These are phyloP conservation scores for Sinohyriopsis cumingii DNA, from an alignment of 2,888 invertebrate genomes.

Conservation along the genomic window DNA sequence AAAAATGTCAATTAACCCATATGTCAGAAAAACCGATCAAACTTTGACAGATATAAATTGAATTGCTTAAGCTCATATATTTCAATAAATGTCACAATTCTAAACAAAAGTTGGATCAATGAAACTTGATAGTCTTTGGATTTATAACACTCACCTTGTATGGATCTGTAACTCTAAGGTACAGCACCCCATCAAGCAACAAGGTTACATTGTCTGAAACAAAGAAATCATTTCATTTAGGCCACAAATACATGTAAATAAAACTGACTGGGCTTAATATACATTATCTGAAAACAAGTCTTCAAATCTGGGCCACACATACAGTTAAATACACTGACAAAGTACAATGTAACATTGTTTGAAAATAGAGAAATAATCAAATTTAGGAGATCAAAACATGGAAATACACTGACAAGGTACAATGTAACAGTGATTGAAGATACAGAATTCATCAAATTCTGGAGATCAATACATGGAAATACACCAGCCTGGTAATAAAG, in stretches of 20 bases:
- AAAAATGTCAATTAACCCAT: not conserved
- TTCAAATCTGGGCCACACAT: not conserved
- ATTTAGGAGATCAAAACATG: not conserved
- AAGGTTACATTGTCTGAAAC: slow-evolving; percentile 92
- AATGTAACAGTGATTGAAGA: too few relatives aligned
- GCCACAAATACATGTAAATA: too few relatives aligned
- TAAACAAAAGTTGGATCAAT: not conserved
- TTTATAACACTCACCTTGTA: slow-evolving; percentile 78
- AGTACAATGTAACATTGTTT: not conserved
- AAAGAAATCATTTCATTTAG: slow-evolving; percentile 3
- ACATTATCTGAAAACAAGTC: too few relatives aligned
- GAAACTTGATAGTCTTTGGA: not conserved
- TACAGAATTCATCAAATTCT: not conserved
- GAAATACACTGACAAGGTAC: too few relatives aligned
- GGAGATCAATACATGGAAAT: too few relatives aligned
- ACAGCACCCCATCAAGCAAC: slow-evolving; percentile 96
- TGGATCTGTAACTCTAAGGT: slow-evolving; percentile 93
- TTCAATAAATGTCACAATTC: not conserved
- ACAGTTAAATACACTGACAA: not conserved
- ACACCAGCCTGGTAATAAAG: too few relatives aligned
- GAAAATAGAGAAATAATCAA: not conserved
- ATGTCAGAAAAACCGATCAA: not conserved
- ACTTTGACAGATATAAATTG: not conserved
- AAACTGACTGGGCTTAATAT: too few relatives aligned
- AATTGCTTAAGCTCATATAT: too few relatives aligned